Evolutionary conservation across 2,113 vertebrate species (phyloP).

Genomic region (Dipodomys merriami): DNA sequence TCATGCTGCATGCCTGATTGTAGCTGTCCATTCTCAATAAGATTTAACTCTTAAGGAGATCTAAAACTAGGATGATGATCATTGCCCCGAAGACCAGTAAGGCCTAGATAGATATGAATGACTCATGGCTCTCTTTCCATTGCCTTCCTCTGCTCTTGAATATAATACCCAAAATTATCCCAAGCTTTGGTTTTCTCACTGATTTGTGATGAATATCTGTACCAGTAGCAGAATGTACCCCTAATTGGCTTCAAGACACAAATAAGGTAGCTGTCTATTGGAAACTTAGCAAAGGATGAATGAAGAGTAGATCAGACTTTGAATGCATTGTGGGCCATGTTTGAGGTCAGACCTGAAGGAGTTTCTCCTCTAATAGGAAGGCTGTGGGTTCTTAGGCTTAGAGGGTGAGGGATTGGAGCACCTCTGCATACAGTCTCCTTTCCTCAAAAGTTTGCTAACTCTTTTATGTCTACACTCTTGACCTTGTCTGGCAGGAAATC

Average conservation of each 20-base stretch:
- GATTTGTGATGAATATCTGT: not conserved
- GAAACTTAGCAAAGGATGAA: not conserved
- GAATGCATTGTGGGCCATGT: not conserved
- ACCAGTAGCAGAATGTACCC: not conserved
- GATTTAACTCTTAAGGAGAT: not conserved
- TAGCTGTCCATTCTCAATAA: not conserved
- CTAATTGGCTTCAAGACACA: not conserved
- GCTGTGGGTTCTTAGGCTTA: not conserved
- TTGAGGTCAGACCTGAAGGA: not conserved
- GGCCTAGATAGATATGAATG: not conserved
- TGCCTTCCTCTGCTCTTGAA: not conserved
- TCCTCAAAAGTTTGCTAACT: not conserved
- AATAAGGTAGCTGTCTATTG: not conserved
- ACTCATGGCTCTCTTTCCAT: not conserved
- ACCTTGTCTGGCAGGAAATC: conserved; percentile 39
- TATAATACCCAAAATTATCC: not conserved
- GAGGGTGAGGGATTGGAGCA: not conserved
- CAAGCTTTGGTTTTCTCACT: not conserved
- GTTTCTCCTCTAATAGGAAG: not conserved
- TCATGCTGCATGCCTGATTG: not conserved
- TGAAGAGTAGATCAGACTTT: not conserved
- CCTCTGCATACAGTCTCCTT: not conserved
- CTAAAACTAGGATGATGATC: not conserved
- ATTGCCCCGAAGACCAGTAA: not conserved
- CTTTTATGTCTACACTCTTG: conserved; percentile 23